These are phyloP conservation scores for Arenaria interpres DNA, from an alignment of 2,113 vertebrate species.

Conservation along the genomic window DNA sequence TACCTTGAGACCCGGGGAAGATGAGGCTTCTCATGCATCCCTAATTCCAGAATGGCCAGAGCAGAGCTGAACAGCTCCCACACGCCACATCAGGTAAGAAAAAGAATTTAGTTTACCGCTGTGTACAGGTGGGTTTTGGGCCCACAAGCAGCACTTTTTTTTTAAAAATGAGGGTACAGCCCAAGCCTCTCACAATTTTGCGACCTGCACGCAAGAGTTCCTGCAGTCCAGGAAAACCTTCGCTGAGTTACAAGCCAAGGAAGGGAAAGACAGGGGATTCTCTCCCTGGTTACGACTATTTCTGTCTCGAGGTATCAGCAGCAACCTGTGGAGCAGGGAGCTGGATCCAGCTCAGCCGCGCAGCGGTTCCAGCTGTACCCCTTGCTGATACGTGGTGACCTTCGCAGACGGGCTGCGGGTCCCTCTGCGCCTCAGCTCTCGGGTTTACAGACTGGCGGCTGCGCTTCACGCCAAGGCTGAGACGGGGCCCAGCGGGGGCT, in stretches of 20 bases:
- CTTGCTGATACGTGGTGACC: not conserved
- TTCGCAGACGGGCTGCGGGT: not conserved
- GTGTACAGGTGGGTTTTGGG: not conserved
- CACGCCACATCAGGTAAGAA: not conserved
- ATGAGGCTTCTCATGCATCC: fast-evolving
- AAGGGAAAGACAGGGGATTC: not conserved
- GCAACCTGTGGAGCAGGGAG: not conserved
- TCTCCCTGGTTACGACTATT: not conserved
- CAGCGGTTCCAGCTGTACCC: not conserved
- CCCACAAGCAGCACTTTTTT: fast-evolving
- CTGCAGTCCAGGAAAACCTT: not conserved
- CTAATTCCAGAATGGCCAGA: not conserved
- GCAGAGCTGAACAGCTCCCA: not conserved
- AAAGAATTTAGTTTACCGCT: not conserved
- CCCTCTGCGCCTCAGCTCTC: not conserved
- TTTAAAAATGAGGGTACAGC: not conserved
- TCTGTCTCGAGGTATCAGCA: not conserved
- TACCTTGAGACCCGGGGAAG: not conserved
- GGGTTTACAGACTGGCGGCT: not conserved
- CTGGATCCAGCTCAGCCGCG: not conserved
- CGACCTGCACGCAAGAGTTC: not conserved
- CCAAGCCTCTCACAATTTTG: not conserved
- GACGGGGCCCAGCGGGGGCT: not conserved
- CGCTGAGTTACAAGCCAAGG: not conserved
- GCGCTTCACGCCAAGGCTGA: not conserved